These are phyloP conservation scores for Urocolius indicus DNA, from an alignment of 2,113 vertebrate genomes.

Conservation along the genomic window DNA sequence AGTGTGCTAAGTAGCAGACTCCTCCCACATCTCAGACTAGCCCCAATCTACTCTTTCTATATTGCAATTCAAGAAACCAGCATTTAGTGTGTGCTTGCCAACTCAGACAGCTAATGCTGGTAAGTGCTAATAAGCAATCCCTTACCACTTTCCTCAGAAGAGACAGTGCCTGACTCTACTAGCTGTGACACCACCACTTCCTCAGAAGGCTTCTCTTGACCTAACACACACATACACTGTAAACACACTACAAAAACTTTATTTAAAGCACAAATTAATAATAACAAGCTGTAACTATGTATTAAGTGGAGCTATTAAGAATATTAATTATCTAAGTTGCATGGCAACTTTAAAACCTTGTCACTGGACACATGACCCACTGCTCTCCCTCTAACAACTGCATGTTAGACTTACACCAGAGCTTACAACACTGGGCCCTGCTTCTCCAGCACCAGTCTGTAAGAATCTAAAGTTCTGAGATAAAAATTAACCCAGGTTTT, in stretches of 20 bases:
- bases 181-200: not conserved
- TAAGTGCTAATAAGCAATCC: not conserved
- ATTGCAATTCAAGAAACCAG: not conserved
- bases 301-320: not conserved
- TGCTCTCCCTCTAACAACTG: not conserved
- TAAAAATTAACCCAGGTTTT: not conserved
- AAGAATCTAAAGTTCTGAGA: not conserved
- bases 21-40: not conserved
- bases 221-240: not conserved
- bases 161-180: not conserved
- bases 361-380: not conserved
- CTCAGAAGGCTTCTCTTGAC: not conserved
- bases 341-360: not conserved
- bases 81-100: not conserved
- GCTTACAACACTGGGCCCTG: not conserved
- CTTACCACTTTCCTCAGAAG: not conserved
- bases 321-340: not conserved
- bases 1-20: not conserved
- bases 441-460: not conserved
- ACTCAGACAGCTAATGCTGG: not conserved
- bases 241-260: not conserved
- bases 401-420: not conserved
- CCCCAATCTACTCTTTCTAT: not conserved
- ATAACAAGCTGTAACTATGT: not conserved
- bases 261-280: not conserved